Conservation (phyloP, 2,113 vertebrate species). For the Progne subis region DNA sequence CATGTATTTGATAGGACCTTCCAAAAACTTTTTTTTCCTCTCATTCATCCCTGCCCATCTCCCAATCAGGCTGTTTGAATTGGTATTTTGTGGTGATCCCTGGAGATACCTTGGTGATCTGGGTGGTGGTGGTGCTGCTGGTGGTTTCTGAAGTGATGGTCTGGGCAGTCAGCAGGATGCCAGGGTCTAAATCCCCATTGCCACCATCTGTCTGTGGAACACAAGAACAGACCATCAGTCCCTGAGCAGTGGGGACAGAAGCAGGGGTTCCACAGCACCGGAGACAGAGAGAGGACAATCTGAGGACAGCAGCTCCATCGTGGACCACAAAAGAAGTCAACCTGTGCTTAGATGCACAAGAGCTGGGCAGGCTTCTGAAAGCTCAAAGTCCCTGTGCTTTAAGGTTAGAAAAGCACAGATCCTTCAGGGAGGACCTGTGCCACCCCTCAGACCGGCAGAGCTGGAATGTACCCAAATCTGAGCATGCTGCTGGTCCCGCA, state of each 20-base stretch:
- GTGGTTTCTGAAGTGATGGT: slow-evolving; percentile 97
- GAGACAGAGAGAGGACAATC: background rate
- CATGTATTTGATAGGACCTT: background rate
- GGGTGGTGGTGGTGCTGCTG: slow-evolving; percentile 98
- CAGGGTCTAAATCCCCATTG: slow-evolving; percentile 84
- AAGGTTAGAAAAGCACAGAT: background rate
- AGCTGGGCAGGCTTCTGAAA: background rate
- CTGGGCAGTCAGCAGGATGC: slow-evolving; percentile 92
- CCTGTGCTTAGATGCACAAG: background rate
- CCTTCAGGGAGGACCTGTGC: background rate
- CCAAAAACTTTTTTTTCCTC: background rate
- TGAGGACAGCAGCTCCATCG: fast-evolving
- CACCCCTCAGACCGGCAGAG: background rate
- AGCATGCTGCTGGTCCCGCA: background rate
- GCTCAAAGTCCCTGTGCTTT: background rate
- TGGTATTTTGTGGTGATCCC: background rate
- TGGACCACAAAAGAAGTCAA: fast-evolving
- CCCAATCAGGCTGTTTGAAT: fast-evolving
- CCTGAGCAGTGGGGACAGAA: background rate
- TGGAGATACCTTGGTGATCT: slow-evolving; percentile 93
- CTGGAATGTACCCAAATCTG: background rate
- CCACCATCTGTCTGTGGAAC: slow-evolving; percentile 82
- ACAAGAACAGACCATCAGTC: background rate
- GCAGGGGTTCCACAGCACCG: background rate
- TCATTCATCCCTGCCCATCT: background rate